Base-by-base conservation (phyloP, 2,113 vertebrate species). In the Misgurnus anguillicaudatus region DNA sequence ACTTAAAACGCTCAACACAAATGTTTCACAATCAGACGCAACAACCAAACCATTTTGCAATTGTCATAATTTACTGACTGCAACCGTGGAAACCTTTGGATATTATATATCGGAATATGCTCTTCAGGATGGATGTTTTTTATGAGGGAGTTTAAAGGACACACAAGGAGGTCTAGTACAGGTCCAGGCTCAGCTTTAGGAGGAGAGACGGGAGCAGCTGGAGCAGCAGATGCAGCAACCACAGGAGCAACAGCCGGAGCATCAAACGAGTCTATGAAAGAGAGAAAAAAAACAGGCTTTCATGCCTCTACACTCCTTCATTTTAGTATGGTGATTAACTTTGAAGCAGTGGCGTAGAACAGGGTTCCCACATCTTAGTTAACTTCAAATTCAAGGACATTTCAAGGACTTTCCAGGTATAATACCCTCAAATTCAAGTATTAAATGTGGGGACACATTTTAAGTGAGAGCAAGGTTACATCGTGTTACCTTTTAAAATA, bases 121-220 rank as follows among this genome's bases (percentile, higher is more conserved):
- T 57, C 39, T 31, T 68, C 5, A 5, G 9, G 64, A 67, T 51
- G 42, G 5, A 42, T 31, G 48, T 57, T 63, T 53, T 41, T 79
- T 87, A 87, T 80, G 86, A 42, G 89, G 78, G 72, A 77, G n/a
- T 80, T 87, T 83, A 70, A 48, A 55, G 45, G 91, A 93, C 93
- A 90, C 92, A 98, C 98, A 87, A 99, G 94, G 82, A 99, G 95
- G 90, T 99, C 96, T 90, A 99, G 95, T 86, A 98, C 97, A 83
- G 95, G 94, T 73, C 91, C 91, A 67, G 94, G 90, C 76, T 98
- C 95, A 88, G 93, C 86, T 91, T 96, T 95, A 85, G 94, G 93
- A 81, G 96, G 95, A 90, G 95, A 95, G 64, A 93, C 90, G 76
- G 94, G 89, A 84, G 77, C 78, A 76, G 75, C 66, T 72, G 71